A percentile compares a stretch with the other conserved stretches of the same genome.
These are phyloP conservation scores for Scotopteryx bipunctaria DNA, from an alignment of 2,888 invertebrate species.

Conservation along the genomic window DNA sequence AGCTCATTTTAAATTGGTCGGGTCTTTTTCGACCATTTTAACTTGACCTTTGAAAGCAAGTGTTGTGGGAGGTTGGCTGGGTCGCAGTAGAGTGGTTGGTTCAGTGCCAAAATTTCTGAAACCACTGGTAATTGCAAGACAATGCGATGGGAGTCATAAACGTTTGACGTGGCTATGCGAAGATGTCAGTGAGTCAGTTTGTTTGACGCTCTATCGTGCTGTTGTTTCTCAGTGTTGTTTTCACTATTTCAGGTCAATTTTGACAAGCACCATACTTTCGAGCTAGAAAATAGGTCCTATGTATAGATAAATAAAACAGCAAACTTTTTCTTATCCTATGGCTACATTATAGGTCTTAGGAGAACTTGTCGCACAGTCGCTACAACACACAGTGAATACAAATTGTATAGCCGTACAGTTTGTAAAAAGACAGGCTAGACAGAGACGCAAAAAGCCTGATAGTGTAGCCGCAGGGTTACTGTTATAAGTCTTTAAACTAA, in stretches of 20 bases:
- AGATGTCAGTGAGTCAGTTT: constrained; percentile 62
- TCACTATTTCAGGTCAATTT: constrained; percentile 12
- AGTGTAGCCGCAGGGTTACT: no score
- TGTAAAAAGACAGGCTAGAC: no score
- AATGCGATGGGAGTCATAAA: constrained; percentile 72
- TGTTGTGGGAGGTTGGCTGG: background rate
- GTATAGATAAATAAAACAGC: no score
- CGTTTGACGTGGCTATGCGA: constrained; percentile 63
- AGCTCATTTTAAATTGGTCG: constrained; percentile 7
- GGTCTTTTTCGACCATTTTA: constrained; percentile 42
- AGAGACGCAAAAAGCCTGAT: no score
- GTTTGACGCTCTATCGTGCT: constrained; percentile 17
- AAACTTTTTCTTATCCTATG: no score
- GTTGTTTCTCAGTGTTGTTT: no score
- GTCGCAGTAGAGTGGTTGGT: constrained; percentile 23
- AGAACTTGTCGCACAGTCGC: no score
- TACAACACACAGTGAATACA: no score
- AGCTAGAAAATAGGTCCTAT: no score
- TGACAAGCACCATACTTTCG: background rate
- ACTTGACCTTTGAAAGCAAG: background rate
- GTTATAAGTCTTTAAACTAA: no score
- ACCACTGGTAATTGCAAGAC: constrained; percentile 74
- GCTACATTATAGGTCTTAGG: no score
- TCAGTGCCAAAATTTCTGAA: constrained; percentile 76
- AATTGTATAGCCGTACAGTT: no score